Base-by-base conservation (phyloP, 2,797 vertebrate genomes). In the Gallinago stenura region DNA sequence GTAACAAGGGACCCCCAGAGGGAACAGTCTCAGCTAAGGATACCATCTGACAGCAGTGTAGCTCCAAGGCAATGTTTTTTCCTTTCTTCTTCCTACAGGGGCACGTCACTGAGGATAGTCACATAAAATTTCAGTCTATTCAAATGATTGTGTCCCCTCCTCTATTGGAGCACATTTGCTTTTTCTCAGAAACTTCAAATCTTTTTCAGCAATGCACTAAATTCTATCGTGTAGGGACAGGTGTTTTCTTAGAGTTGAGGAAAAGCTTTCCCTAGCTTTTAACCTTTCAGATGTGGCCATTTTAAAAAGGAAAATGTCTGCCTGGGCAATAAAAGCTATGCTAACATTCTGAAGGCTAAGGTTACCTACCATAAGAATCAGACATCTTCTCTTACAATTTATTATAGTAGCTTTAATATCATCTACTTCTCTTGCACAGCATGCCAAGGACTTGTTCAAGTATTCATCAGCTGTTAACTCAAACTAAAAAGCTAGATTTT, bases 151-250 rank as follows among this genome's bases (percentile, higher is more conserved):
- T 31, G 16, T 33, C 24, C 19, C 68, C 43, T 45, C 9, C 21
- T 66, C 19, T 64, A 62, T 88, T 43, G 78, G 41, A 89, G 25
- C 26, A n/a, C 11, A 10, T 18, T 75, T 87, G 58, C 79, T 58
- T 21, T 70, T 96, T 90, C 68, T 61, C 83, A 93, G 56, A 91
- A 97, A 94, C 45, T 45, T 87, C 85, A 96, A 91, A 45, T 62
- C 45, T 86, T n/a, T 76, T 81, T 87, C 45, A 87, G 56, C 60
- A 30, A 71, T 8, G 20, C 43, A 60, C 37, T 91, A 46, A 94
- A 90, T 86, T 93, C 39, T 72, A 31, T 57, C 6, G 2, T 66
- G 31, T 21, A 31, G 70, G n/a, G 37, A 75, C 66, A 78, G 45
- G 7, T 33, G 20, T 33, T 95, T 86, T 88, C 48, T 78, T 43